Percentiles rank a stretch among this genome's conserved stretches.
phyloP scores from a whole-genome alignment of 1,140 invertebrate species.

The Lepidurus couesii region DNA sequence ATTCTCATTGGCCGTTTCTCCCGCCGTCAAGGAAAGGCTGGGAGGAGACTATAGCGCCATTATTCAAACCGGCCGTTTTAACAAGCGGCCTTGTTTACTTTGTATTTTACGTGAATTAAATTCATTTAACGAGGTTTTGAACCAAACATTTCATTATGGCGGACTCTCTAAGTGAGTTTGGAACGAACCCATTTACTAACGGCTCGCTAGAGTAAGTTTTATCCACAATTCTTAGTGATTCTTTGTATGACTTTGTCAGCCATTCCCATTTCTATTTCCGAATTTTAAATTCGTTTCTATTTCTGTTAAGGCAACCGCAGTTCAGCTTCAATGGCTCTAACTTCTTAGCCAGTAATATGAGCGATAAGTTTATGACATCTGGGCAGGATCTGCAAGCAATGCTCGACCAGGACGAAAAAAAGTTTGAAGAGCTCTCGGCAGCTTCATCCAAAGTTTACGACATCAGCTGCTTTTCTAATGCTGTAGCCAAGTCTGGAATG shows the following conservation, averaged over 20 bases:
- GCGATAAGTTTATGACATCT: neutral
- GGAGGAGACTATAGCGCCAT: neutral
- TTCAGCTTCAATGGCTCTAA: neutral
- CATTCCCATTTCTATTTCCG: neutral
- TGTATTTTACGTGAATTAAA: neutral
- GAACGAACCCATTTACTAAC: neutral
- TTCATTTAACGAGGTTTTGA: neutral
- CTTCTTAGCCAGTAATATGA: neutral
- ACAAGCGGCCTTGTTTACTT: neutral
- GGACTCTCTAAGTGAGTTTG: neutral
- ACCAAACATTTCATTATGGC: neutral
- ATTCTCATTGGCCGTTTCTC: too few relatives aligned
- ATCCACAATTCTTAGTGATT: neutral
- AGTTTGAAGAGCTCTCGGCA: neutral
- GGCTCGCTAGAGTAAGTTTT: neutral
- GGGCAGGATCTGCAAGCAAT: neutral
- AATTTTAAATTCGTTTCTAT: neutral
- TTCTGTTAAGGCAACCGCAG: neutral
- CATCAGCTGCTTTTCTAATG: neutral
- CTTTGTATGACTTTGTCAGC: neutral
- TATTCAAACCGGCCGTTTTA: neutral
- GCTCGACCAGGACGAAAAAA: neutral
- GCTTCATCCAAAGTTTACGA: neutral
- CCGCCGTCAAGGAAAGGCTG: neutral
- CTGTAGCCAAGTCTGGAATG: neutral